A percentile compares a stretch with the other conserved stretches of the same genome.
Evolutionary conservation across 2,888 invertebrate genomes (phyloP).

Genomic region (Luperina nickerlii): DNA sequence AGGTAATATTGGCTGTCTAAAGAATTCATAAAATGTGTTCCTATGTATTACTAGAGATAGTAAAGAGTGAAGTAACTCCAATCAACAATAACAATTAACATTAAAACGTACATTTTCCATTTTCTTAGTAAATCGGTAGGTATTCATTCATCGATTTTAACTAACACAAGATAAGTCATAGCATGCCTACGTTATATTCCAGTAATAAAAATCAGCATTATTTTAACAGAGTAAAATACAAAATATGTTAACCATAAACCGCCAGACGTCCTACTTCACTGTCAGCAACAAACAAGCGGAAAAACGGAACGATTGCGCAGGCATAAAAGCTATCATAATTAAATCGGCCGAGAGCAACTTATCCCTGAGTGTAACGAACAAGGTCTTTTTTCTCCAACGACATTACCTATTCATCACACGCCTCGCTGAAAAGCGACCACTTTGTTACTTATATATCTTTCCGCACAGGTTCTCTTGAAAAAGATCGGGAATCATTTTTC

Average conservation of each 20-base stretch:
- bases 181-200: neutral
- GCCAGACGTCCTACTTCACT: neutral
- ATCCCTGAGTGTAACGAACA: conserved; percentile 70
- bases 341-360: conserved; percentile 73
- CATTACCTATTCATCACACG: conserved; percentile 84
- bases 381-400: conserved; percentile 75
- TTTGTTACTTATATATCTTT: conserved; percentile 76
- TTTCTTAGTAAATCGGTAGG: neutral
- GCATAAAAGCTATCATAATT: conserved; percentile 76
- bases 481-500: conserved; percentile 84
- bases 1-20: neutral
- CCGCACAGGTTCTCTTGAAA: conserved; percentile 69
- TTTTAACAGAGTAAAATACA: conserved; percentile 5
- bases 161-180: neutral
- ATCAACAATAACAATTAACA: neutral
- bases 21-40: neutral
- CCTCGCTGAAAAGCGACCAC: conserved; percentile 80
- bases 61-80: neutral
- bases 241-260: neutral
- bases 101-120: neutral
- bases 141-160: neutral
- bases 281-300: conserved; percentile 23
- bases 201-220: neutral
- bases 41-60: neutral
- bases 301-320: conserved; percentile 66